A percentile compares a stretch with the other conserved stretches of the same genome.
Evolutionary conservation across 1,140 invertebrate species (phyloP).

Genomic region (Dendroctonus valens): DNA sequence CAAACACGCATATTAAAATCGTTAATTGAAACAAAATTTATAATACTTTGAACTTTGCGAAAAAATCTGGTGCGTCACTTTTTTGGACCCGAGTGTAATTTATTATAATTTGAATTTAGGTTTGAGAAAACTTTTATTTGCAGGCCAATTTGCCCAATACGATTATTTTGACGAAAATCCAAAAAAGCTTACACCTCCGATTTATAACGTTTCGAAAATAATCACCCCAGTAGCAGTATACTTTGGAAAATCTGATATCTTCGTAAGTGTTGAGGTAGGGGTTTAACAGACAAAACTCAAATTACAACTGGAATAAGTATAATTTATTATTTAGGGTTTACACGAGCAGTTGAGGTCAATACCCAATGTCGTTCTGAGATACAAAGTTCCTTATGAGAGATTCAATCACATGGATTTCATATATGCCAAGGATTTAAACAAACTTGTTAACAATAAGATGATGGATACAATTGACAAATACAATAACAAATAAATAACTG

Average conservation of each 20-base stretch:
- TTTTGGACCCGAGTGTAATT: no score
- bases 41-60: no score
- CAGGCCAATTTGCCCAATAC: conserved; percentile 61
- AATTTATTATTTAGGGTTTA: conserved; percentile 5
- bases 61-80: background rate
- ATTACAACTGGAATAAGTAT: background rate
- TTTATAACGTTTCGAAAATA: conserved; percentile 58
- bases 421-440: background rate
- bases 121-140: background rate
- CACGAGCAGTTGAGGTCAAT: background rate
- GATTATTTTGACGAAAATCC: conserved; percentile 59
- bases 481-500: background rate
- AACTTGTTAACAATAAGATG: background rate
- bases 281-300: background rate
- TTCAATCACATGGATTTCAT: conserved; percentile 2
- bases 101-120: background rate
- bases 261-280: conserved; percentile 45
- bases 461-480: background rate
- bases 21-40: no score
- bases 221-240: conserved; percentile 53
- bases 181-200: conserved; percentile 50
- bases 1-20: no score
- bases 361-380: conserved; percentile 8
- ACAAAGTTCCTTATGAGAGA: conserved; percentile 6
- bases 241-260: conserved; percentile 48